Conservation (phyloP, 2,797 vertebrate species). For the Scarus forsteni region DNA sequence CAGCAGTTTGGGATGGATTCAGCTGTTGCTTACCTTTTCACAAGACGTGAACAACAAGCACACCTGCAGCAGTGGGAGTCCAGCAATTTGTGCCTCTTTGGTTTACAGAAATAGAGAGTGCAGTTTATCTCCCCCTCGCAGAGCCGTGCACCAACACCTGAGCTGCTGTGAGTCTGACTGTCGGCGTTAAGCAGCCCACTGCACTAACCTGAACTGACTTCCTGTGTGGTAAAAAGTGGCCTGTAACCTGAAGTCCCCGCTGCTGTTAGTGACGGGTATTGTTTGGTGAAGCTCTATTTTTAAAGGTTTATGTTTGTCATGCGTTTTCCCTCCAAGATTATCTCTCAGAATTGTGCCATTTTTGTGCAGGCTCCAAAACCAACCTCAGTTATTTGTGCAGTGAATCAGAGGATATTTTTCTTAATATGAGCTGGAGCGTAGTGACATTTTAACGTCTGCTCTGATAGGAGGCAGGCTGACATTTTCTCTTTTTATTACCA, state of each 20-base stretch:
- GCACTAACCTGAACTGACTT: slow-evolving; percentile 62
- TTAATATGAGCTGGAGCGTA: slow-evolving; percentile 37
- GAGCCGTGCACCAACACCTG: background rate
- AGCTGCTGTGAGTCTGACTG: slow-evolving; percentile 14
- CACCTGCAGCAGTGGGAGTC: slow-evolving; percentile 15
- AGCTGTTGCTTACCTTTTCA: slow-evolving; percentile 55
- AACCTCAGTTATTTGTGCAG: slow-evolving; percentile 1
- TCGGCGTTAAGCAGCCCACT: slow-evolving; percentile 42
- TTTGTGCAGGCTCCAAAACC: background rate
- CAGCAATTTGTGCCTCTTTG: slow-evolving; percentile 21
- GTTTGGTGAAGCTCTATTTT: background rate
- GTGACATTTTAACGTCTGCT: slow-evolving; percentile 70
- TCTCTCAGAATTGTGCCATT: too few relatives aligned
- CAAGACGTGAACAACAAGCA: slow-evolving; percentile 19
- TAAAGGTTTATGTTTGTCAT: too few relatives aligned
- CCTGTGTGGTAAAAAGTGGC: slow-evolving; percentile 72
- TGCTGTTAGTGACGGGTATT: background rate
- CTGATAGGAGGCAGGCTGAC: slow-evolving; percentile 63
- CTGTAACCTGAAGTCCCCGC: slow-evolving; percentile 28
- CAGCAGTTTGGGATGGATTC: slow-evolving; percentile 1
- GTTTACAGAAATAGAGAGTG: slow-evolving; percentile 10
- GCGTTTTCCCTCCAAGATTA: too few relatives aligned
- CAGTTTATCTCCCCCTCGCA: slow-evolving; percentile 7
- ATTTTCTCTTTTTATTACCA: slow-evolving; percentile 70
- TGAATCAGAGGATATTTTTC: slow-evolving; percentile 39